Evolutionary conservation across 2,797 vertebrate species (phyloP).

Genomic region (Amniataba percoides): DNA sequence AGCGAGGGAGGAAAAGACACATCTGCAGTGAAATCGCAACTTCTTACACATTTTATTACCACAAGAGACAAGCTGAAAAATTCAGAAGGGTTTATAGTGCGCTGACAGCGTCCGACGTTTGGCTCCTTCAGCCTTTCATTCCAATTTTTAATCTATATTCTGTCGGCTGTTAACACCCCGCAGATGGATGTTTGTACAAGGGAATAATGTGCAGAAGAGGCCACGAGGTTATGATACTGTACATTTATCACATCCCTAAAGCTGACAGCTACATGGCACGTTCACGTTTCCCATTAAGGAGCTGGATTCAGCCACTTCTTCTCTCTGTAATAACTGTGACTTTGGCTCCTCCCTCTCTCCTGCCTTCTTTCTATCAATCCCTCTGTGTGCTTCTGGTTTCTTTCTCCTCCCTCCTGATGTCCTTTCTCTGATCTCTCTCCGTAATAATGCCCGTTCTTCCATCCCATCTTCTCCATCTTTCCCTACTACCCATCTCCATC

Average conservation of each 20-base stretch:
- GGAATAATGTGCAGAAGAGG: conserved; percentile 64
- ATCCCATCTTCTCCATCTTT: not conserved
- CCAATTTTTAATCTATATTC: conserved; percentile 52
- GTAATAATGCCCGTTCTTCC: not conserved
- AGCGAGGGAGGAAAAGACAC: not conserved
- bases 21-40: not conserved
- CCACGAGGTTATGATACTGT: conserved; percentile 50
- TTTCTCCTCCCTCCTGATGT: not conserved
- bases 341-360: conserved; percentile 9
- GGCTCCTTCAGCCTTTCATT: conserved; percentile 2
- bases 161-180: conserved; percentile 33
- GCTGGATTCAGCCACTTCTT: conserved; percentile 26
- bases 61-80: not conserved
- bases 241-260: conserved; percentile 65
- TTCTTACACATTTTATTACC: not conserved
- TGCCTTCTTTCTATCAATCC: not conserved
- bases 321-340: conserved; percentile 11
- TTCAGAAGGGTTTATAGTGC: not conserved
- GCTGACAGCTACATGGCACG: conserved; percentile 64
- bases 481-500: not conserved
- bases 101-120: conserved; percentile 12
- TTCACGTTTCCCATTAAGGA: conserved; percentile 53
- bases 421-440: not conserved
- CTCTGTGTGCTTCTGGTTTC: not conserved
- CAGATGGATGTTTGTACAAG: conserved; percentile 64